These are phyloP conservation scores for Larimichthys polyactis DNA, from an alignment of 2,113 vertebrate species.

Conservation along the genomic window DNA sequence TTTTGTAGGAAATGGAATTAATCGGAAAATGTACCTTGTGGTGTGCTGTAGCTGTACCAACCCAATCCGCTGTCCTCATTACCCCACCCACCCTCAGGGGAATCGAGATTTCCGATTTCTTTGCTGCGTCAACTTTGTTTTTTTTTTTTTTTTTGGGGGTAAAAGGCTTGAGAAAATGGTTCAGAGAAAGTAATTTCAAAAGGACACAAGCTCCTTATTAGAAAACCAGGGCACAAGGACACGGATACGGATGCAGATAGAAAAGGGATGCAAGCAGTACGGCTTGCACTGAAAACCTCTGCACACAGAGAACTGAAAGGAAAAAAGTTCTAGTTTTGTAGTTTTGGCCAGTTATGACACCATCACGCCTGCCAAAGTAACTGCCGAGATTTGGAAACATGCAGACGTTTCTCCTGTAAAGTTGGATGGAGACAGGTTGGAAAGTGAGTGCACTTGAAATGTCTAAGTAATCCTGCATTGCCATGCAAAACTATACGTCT, in stretches of 20 bases:
- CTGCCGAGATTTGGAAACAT: neutral
- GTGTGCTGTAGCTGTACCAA: neutral
- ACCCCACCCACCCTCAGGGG: neutral
- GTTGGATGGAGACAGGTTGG: neutral
- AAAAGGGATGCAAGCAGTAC: slow-evolving; percentile 16
- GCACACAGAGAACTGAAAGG: neutral
- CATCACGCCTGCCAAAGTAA: neutral
- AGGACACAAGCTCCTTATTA: slow-evolving; percentile 37
- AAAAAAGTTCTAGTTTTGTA: neutral
- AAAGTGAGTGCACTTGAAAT: neutral
- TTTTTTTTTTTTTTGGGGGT: neutral
- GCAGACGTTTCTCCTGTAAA: neutral
- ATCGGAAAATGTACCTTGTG: slow-evolving; percentile 42
- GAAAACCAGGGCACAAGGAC: slow-evolving; percentile 40
- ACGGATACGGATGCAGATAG: slow-evolving; percentile 18
- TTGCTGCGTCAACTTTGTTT: slow-evolving; percentile 50
- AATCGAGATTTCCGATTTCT: slow-evolving; percentile 54
- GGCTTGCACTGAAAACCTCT: slow-evolving; percentile 11
- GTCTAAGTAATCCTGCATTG: neutral
- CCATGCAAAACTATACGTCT: neutral
- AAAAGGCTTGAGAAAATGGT: slow-evolving; percentile 39
- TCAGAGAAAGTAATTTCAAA: slow-evolving; percentile 46
- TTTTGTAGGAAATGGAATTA: slow-evolving; percentile 27
- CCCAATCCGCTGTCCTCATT: slow-evolving; percentile 1
- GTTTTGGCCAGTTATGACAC: neutral